These are phyloP conservation scores for Mormoops blainvillei DNA, from an alignment of 2,113 vertebrate species.

Conservation along the genomic window DNA sequence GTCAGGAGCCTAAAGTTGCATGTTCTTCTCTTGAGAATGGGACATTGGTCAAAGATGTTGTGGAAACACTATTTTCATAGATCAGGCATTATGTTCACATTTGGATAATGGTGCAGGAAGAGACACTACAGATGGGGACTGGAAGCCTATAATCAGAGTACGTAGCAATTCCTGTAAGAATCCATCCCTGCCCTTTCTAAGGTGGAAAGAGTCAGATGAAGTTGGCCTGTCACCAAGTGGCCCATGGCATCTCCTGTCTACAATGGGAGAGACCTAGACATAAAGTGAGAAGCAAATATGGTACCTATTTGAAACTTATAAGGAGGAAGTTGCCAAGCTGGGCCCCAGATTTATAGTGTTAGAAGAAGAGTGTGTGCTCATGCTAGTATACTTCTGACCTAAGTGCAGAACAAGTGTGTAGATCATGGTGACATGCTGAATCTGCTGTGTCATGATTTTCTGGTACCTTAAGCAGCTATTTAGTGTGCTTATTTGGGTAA, in stretches of 20 bases:
- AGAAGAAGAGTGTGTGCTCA: background rate
- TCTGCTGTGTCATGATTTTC: background rate
- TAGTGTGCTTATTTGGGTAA: background rate
- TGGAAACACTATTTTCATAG: background rate
- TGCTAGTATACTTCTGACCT: background rate
- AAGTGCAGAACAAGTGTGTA: background rate
- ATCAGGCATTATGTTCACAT: background rate
- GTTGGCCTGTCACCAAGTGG: background rate
- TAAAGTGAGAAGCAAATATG: background rate
- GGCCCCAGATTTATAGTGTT: background rate
- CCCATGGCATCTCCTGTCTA: background rate
- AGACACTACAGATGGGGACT: background rate
- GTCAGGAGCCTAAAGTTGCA: background rate
- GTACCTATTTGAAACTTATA: background rate
- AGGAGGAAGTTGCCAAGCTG: background rate
- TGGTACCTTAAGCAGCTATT: background rate
- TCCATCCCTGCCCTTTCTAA: background rate
- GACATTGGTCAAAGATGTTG: background rate
- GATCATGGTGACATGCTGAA: background rate
- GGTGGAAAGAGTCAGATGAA: background rate
- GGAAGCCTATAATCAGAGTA: background rate
- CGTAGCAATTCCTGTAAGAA: background rate
- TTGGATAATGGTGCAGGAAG: background rate
- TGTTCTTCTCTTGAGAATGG: background rate
- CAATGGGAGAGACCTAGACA: background rate